Evolutionary conservation across 2,797 vertebrate genomes (phyloP), one percentile per base, ranked within the genome.

Genomic region (Enteromius afrohamiltoni): DNA sequence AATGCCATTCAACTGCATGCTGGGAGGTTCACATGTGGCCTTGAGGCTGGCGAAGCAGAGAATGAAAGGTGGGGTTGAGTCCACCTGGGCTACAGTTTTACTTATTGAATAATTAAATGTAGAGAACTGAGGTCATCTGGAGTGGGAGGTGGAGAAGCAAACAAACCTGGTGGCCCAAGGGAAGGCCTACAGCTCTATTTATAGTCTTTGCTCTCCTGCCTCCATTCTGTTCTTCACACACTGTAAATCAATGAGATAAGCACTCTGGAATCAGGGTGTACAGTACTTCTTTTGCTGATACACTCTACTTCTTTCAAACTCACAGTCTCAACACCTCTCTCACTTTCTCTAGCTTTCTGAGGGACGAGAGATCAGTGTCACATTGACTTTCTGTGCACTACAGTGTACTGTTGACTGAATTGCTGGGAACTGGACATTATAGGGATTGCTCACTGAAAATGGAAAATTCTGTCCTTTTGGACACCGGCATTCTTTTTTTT

Each of bases 61-160:
- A 60, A 40, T 37, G 64, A 65, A 69, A 19, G 21, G 68, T 79
- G 40, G 45, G 69, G 68, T 45, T 47, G 29, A 75, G 78, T 31
- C 65, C 78, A 80, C 71, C 79, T 83, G 85, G 73, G 53, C 82
- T 84, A 81, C 76, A 80, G 87, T 87, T 88, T 87, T 88, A 87
- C 89, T 88, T 88, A 88, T 84, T 88, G 86, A 91, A 92, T 92
- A 93, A 93, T 91, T 91, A 88, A 91, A 91, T 83, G 83, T 16
- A 49, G 88, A 87, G 89, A 90, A 90, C 92, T 92, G 62, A 84
- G 82, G 77, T 79, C 84, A 69, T 83, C 64, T 80, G 40, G 62
- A 85, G 81, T 77, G 82, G 75, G 74, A 77, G 79, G 82, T 26
- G 67, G 86, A 85, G 83, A 87, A 53, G 84, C 84, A 79, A 78